Base-by-base conservation (phyloP, 92 coral and sea anemone species). In the Paramuricea clavata region DNA sequence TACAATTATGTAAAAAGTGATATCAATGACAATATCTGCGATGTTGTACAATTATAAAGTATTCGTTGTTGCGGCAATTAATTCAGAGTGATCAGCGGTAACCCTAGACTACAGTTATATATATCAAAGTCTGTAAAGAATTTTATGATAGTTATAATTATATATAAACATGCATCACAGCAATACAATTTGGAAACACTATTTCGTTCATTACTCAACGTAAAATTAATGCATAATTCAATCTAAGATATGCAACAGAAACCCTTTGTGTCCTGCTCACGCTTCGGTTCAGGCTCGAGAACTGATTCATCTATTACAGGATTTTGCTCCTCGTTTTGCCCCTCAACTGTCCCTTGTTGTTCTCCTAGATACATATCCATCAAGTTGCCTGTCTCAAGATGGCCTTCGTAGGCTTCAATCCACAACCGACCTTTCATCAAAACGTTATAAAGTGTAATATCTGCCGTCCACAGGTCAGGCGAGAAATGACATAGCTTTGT, bases 371-470 rank as follows among this genome's bases (percentile, higher is more conserved):
- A 78, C 41, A 17, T 39, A n/a, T 70, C 77, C 34, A 87, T 52
- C 2, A 74, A 64, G 17, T 78, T 57, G 10, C 86, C 90, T 6
- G 80, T 49, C 13, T 43, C 62, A 26, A 47, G 75, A 49, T 87
- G 90, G 10, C 80, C 90, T 27, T 87, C 90, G 26, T 78, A 87
- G 0, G 90, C 90, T n/a, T 87, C 90, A 26, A 87, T 22, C 90
- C 90, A 87, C 28, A 87, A 44, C 0, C 67, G 36, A 69, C 90
- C 90, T 49, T 87, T 87, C 31, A 87, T 68, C 21, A 87, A 87
- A 6, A 87, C 85, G 19, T 78, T 54, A 22, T 67, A 87, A 15
- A 87, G 39, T 19, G 90, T 87, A 33, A 67, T 87, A 5, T 78
- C 74, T 23, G 71, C 56, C n/a, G 81, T 57, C 90, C 90, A 87